Evolutionary conservation across 2,888 invertebrate genomes (phyloP).

Genomic region (Miltochrista miniata): DNA sequence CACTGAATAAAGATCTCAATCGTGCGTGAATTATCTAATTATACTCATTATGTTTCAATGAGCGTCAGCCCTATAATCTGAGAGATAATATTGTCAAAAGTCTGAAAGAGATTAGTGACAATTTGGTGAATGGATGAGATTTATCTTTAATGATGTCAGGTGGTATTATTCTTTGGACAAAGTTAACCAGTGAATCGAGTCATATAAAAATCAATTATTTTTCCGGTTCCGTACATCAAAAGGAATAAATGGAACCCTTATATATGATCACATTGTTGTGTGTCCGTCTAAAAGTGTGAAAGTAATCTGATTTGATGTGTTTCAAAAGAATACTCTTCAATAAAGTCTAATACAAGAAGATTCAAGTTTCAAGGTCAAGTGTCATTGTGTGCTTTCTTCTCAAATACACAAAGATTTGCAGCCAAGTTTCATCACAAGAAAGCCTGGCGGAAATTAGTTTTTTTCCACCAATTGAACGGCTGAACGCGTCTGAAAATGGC

Average conservation of each 20-base stretch:
- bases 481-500: constrained; percentile 7
- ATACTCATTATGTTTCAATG: neutral
- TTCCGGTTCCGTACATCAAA: too few relatives aligned
- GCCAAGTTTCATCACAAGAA: constrained; percentile 1
- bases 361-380: neutral
- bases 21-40: constrained; percentile 3
- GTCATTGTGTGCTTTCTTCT: neutral
- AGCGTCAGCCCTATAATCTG: neutral
- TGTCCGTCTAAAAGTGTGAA: too few relatives aligned
- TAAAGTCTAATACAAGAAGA: neutral
- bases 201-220: too few relatives aligned
- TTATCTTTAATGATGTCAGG: too few relatives aligned
- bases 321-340: neutral
- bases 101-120: neutral
- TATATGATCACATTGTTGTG: too few relatives aligned
- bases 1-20: constrained; percentile 1
- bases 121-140: too few relatives aligned
- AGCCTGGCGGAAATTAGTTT: constrained; percentile 2
- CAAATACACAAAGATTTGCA: neutral
- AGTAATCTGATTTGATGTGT: neutral
- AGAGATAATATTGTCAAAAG: neutral
- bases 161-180: too few relatives aligned
- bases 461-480: constrained; percentile 3
- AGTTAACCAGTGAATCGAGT: too few relatives aligned
- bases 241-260: too few relatives aligned